Evolutionary conservation across 2,797 vertebrate species (phyloP).

Genomic region (Rhadinocentrus ornatus): DNA sequence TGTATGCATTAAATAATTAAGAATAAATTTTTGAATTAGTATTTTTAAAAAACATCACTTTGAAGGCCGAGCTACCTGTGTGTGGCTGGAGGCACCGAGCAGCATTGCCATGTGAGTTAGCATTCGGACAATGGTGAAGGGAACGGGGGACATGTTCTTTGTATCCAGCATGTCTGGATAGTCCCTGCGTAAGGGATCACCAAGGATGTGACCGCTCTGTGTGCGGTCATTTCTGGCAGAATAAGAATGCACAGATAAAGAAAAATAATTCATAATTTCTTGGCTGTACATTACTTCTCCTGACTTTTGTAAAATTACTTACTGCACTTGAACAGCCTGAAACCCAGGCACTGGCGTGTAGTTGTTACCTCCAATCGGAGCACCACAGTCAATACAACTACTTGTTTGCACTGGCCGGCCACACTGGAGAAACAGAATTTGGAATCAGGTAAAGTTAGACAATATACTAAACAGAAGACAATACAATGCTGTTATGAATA

Average conservation of each 20-base stretch:
- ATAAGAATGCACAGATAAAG: slow-evolving; percentile 3
- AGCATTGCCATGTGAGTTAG: slow-evolving; percentile 92
- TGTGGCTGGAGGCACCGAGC: slow-evolving; percentile 77
- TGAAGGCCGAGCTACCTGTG: slow-evolving; percentile 74
- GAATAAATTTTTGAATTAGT: neutral
- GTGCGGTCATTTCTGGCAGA: slow-evolving; percentile 85
- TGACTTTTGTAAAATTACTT: slow-evolving; percentile 28
- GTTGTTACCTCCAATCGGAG: slow-evolving; percentile 74
- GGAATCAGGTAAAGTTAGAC: neutral
- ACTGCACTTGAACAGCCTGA: neutral
- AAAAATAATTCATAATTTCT: neutral
- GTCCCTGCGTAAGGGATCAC: slow-evolving; percentile 70
- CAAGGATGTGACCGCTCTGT: slow-evolving; percentile 89
- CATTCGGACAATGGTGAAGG: slow-evolving; percentile 85
- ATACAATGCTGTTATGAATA: neutral
- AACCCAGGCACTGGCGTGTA: slow-evolving; percentile 76
- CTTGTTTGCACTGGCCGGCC: slow-evolving; percentile 83
- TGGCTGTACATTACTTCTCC: neutral
- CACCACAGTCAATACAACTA: slow-evolving; percentile 84
- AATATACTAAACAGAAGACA: neutral
- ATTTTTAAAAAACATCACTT: neutral
- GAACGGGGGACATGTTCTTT: slow-evolving; percentile 81
- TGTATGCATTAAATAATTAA: neutral
- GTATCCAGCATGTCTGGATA: slow-evolving; percentile 81
- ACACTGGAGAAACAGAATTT: slow-evolving; percentile 80